Evolutionary conservation across 2,888 invertebrate species (phyloP).

Genomic region (Drosophila eohydei): DNA sequence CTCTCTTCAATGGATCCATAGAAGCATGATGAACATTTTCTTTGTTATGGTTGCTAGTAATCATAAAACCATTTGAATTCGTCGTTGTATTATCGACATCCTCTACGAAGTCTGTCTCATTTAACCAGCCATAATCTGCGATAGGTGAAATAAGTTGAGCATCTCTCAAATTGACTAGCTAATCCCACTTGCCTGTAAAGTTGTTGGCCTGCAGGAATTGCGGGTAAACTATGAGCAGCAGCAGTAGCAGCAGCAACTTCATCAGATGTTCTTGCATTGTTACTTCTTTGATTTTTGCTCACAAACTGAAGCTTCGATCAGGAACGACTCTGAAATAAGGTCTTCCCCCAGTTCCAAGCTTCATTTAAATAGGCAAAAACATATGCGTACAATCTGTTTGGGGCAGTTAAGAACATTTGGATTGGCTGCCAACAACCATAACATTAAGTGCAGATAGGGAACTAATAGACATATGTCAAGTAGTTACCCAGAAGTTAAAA

Average conservation of each 20-base stretch:
- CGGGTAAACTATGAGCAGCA: slow-evolving; percentile 10
- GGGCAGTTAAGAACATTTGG: slow-evolving; percentile 15
- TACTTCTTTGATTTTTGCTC: slow-evolving; percentile 10
- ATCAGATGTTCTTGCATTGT: background rate
- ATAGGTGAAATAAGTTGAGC: background rate
- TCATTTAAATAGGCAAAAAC: slow-evolving; percentile 32
- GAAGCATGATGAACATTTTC: background rate
- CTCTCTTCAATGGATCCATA: slow-evolving; percentile 24
- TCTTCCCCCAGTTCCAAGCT: slow-evolving; percentile 8
- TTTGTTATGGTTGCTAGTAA: slow-evolving; percentile 13
- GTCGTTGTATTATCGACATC: slow-evolving; percentile 27
- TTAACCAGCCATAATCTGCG: slow-evolving; percentile 38
- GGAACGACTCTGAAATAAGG: slow-evolving; percentile 19
- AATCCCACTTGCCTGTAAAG: slow-evolving; percentile 28
- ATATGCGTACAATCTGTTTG: slow-evolving; percentile 36
- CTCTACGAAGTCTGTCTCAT: slow-evolving; percentile 45
- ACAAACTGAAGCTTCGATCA: slow-evolving; percentile 23
- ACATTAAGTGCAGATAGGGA: background rate
- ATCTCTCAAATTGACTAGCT: background rate
- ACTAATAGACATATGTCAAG: background rate
- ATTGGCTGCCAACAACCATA: background rate
- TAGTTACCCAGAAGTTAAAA: no score
- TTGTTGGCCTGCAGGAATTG: slow-evolving; percentile 12
- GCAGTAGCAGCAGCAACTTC: slow-evolving; percentile 2
- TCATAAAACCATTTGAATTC: slow-evolving; percentile 13